Conservation (phyloP, 2,113 vertebrate genomes). For the Charadrius vociferus region DNA sequence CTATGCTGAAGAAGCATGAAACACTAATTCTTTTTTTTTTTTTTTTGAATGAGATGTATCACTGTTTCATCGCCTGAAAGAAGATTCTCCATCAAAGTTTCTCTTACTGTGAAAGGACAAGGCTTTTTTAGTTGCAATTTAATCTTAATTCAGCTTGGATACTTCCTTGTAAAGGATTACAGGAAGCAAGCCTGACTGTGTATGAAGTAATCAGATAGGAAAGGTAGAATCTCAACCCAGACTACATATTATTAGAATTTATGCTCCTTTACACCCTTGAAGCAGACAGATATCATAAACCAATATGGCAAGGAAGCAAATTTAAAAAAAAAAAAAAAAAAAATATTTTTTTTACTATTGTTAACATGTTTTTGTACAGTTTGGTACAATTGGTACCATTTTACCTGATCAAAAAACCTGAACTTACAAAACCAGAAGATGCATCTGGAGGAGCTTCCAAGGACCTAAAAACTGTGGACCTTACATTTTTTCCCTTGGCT, state of each 20-base stretch:
- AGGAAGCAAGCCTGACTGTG: neutral
- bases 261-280: neutral
- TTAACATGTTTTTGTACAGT: neutral
- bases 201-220: neutral
- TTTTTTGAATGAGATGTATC: neutral
- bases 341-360: neutral
- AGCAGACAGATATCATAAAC: neutral
- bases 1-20: neutral
- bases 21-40: neutral
- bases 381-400: neutral
- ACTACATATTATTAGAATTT: neutral
- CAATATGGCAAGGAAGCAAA: neutral
- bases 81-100: neutral
- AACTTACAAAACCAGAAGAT: neutral
- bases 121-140: neutral
- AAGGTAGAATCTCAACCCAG: neutral
- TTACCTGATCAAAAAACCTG: neutral
- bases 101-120: neutral
- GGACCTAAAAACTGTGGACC: neutral
- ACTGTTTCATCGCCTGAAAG: neutral
- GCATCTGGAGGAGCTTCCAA: neutral
- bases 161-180: neutral
- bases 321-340: neutral
- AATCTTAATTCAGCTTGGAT: neutral
- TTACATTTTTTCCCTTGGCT: neutral